These are phyloP conservation scores for Trichogramma pretiosum DNA, from an alignment of 1,140 invertebrate species.

Conservation along the genomic window DNA sequence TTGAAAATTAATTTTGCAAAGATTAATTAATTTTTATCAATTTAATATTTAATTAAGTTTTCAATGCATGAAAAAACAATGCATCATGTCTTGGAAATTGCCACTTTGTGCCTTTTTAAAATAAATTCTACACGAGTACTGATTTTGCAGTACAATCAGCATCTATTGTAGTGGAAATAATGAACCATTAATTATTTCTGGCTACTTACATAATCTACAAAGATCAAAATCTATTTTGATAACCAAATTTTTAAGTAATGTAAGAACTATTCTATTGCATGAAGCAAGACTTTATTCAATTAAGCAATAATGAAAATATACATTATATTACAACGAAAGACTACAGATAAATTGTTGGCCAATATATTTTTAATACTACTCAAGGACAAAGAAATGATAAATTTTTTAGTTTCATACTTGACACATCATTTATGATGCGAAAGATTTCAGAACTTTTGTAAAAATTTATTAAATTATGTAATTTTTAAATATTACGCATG, in stretches of 20 bases:
- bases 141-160: too few relatives aligned
- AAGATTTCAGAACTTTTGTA: constrained; percentile 16
- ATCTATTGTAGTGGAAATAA: too few relatives aligned
- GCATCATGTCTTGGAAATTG: constrained; percentile 18
- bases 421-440: constrained; percentile 11
- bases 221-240: constrained; percentile 20
- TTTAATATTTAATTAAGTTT: too few relatives aligned
- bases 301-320: constrained; percentile 8
- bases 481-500: constrained; percentile 17
- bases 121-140: constrained; percentile 11
- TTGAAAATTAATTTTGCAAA: not conserved
- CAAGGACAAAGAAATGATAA: constrained; percentile 15
- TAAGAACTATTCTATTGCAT: constrained; percentile 11
- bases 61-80: constrained; percentile 15
- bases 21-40: too few relatives aligned
- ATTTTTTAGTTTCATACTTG: constrained; percentile 13
- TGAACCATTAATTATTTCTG: too few relatives aligned
- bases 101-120: constrained; percentile 28
- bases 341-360: constrained; percentile 8
- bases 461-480: constrained; percentile 16
- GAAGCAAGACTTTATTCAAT: constrained; percentile 10
- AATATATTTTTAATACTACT: constrained; percentile 2
- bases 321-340: constrained; percentile 12
- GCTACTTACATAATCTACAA: constrained; percentile 12
- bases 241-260: constrained; percentile 17